Evolutionary conservation across 2,113 vertebrate species (phyloP).

Genomic region (Alectura lathami): DNA sequence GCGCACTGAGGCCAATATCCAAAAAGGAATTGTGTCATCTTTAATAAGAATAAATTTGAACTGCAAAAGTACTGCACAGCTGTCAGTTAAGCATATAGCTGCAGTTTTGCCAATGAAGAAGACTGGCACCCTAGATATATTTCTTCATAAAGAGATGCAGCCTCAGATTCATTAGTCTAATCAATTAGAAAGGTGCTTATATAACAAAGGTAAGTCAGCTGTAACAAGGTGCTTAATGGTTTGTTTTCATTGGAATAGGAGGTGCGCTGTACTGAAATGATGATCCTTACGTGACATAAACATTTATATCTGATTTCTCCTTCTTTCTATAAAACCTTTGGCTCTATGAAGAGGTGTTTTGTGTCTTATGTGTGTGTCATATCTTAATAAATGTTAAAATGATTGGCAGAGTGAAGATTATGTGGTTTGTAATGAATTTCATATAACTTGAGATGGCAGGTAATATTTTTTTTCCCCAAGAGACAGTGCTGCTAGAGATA

Average conservation of each 20-base stretch:
- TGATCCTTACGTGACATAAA: background rate
- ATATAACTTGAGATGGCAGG: background rate
- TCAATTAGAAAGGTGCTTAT: background rate
- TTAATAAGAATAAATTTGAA: conserved; percentile 24
- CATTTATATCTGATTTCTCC: background rate
- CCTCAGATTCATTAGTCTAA: conserved; percentile 2
- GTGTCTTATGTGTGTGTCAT: background rate
- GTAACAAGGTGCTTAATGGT: background rate
- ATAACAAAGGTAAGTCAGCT: background rate
- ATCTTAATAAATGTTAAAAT: background rate
- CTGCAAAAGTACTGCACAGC: background rate
- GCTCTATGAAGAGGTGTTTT: background rate
- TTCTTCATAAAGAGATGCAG: background rate
- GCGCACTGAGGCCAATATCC: background rate
- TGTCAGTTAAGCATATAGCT: background rate
- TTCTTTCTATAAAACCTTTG: background rate
- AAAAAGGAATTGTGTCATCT: background rate
- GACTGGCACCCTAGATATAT: background rate
- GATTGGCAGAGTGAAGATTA: background rate
- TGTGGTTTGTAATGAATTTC: background rate
- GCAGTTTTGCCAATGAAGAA: background rate
- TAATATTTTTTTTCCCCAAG: background rate
- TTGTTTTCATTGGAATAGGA: background rate
- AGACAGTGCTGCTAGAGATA: background rate
- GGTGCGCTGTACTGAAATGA: background rate